Evolutionary conservation across 2,888 invertebrate genomes (phyloP), one percentile per base, ranked within the genome.

Genomic region (Octonoba sinensis): DNA sequence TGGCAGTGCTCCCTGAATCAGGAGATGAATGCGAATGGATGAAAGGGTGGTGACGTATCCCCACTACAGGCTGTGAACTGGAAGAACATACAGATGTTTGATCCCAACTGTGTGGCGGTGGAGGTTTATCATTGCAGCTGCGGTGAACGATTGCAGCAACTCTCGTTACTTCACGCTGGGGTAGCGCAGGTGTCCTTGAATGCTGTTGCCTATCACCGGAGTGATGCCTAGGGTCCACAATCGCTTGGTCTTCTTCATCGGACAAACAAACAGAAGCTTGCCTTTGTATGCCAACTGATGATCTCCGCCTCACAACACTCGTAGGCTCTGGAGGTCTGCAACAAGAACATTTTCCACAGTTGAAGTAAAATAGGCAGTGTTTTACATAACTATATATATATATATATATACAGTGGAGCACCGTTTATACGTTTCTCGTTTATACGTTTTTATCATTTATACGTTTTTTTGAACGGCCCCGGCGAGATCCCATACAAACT

Each of bases 261-360:
- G 84, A 84, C 27, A 84, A 54, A 57, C 84, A 84, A 59, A 84
- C 76, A 65, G 84, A 84, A 47, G 84, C 84, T 56, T 84, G 84
- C 44, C 84, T 78, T 65, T 84, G 84, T 18, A 84, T 84, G 13
- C 84, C 84, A 59, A 76, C 84, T 51, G 76, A 75, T 47, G 82
- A 84, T 62, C 78, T 60, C 47, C 84, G 73, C 54, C 84, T 71
- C 56, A 76, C 75, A 27, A 71, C 75, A 72, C 83, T 83, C 20
- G 83, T 83, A 24, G 65, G 70, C 51, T 83, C 83, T 47, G 83
- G 83, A 22, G 77, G 77, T n/a, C 83, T 83, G 36, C 46, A 73
- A 74, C 1, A 51, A 36, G 51, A n/a, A 47, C 8, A 59, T 20
- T 22, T 20, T 51, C 18, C 13, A 44, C 8, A 24, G 1, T 24